Conservation (phyloP, 2,888 invertebrate species). For the Theretra japonica region DNA sequence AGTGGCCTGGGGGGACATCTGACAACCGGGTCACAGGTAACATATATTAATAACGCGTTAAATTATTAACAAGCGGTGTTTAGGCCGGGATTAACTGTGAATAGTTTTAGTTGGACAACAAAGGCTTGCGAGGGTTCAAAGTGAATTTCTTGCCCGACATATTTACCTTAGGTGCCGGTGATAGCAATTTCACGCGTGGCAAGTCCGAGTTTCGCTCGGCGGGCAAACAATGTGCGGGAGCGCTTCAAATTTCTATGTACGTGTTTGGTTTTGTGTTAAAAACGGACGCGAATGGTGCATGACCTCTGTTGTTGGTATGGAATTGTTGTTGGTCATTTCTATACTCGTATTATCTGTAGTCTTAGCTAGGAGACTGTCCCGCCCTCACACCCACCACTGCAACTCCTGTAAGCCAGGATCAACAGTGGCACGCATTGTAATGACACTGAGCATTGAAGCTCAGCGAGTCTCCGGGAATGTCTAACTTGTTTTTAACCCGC, state of each 20-base stretch:
- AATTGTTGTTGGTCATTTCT: neutral
- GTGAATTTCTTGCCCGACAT: constrained; percentile 84
- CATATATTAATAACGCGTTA: constrained; percentile 84
- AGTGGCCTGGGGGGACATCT: constrained; percentile 77
- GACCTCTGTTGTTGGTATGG: neutral
- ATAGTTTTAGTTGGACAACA: constrained; percentile 85
- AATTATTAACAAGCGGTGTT: constrained; percentile 84
- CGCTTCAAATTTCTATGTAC: constrained; percentile 62
- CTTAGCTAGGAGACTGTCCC: too few relatives aligned
- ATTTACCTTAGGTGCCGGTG: constrained; percentile 83
- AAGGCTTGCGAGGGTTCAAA: constrained; percentile 83
- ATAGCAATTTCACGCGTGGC: constrained; percentile 83
- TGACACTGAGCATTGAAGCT: too few relatives aligned
- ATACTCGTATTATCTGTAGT: too few relatives aligned
- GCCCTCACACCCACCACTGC: too few relatives aligned
- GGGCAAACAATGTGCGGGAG: constrained; percentile 66
- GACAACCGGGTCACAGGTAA: constrained; percentile 76
- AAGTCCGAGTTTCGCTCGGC: constrained; percentile 74
- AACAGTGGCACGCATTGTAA: too few relatives aligned
- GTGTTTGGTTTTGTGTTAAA: constrained; percentile 16
- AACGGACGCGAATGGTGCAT: neutral
- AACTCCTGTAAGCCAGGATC: too few relatives aligned
- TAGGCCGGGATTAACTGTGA: constrained; percentile 84
- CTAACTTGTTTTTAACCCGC: too few relatives aligned
- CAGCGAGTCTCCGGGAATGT: too few relatives aligned